Evolutionary conservation across 2,888 invertebrate genomes (phyloP).

Genomic region (Sinodicranocentrus sp.): DNA sequence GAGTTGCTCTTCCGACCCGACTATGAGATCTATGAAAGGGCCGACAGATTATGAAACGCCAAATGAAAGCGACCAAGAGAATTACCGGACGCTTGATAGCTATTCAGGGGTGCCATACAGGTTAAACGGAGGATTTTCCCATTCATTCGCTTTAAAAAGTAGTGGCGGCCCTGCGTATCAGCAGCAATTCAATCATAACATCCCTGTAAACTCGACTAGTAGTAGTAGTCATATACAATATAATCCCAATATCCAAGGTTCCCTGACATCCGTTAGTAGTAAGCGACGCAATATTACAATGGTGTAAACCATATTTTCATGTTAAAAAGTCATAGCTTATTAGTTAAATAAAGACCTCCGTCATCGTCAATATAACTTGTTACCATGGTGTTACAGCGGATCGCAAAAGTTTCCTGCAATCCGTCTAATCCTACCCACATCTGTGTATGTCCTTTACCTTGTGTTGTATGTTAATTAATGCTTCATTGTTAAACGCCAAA

Average conservation of each 20-base stretch:
- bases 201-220: conserved; percentile 68
- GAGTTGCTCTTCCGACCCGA: conserved; percentile 76
- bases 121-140: conserved; percentile 58
- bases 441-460: too few relatives aligned
- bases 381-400: too few relatives aligned
- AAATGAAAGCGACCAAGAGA: conserved; percentile 74
- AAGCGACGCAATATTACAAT: conserved; percentile 82
- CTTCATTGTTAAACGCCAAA: too few relatives aligned
- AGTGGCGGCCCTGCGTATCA: conserved; percentile 33
- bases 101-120: conserved; percentile 73
- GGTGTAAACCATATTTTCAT: conserved; percentile 80
- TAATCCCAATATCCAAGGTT: conserved; percentile 81
- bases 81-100: conserved; percentile 75
- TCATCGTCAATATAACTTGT: too few relatives aligned
- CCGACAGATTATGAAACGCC: conserved; percentile 76
- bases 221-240: conserved; percentile 77
- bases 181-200: conserved; percentile 55
- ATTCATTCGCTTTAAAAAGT: conserved; percentile 41
- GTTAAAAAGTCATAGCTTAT: too few relatives aligned
- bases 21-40: conserved; percentile 72
- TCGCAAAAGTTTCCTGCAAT: too few relatives aligned
- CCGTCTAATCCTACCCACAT: too few relatives aligned
- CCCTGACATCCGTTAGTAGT: conserved; percentile 81
- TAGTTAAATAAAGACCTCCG: too few relatives aligned
- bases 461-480: too few relatives aligned